phyloP scores from a whole-genome alignment of 2,113 vertebrate genomes.

The Henicopernis longicauda region DNA sequence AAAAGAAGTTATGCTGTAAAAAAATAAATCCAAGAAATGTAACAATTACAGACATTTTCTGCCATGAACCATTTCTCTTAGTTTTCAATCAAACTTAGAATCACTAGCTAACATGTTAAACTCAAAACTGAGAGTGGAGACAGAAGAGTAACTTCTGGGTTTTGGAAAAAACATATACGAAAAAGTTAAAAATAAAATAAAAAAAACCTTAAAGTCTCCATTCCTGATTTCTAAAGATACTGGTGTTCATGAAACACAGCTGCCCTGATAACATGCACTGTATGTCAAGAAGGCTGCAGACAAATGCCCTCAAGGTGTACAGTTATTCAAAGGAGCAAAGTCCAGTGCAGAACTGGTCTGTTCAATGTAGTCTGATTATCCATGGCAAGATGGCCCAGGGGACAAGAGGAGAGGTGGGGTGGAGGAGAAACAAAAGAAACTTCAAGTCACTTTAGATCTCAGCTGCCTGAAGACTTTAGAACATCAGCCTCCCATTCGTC shows the following conservation, averaged over 20 bases:
- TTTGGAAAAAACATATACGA: constrained; percentile 27
- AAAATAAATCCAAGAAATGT: not conserved
- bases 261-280: constrained; percentile 14
- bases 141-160: not conserved
- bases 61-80: constrained; percentile 38
- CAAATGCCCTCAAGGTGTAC: constrained; percentile 73
- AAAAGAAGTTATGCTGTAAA: not conserved
- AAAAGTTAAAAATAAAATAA: constrained; percentile 48
- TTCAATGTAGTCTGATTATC: constrained; percentile 66
- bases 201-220: constrained; percentile 57
- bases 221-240: constrained; percentile 63
- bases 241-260: constrained; percentile 65
- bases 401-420: not conserved
- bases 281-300: constrained; percentile 36
- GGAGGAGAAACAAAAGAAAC: constrained; percentile 53
- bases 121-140: constrained; percentile 41
- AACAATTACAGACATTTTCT: constrained; percentile 50
- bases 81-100: constrained; percentile 34
- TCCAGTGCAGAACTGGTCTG: constrained; percentile 71
- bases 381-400: constrained; percentile 65
- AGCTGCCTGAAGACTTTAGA: constrained; percentile 76
- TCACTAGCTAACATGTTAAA: not conserved
- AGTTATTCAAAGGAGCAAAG: constrained; percentile 68
- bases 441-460: constrained; percentile 80
- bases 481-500: constrained; percentile 67